Conservation (phyloP, 30 jellyfish, hydroid and myxozoan species). For the Pseudorhiza aurosa region DNA sequence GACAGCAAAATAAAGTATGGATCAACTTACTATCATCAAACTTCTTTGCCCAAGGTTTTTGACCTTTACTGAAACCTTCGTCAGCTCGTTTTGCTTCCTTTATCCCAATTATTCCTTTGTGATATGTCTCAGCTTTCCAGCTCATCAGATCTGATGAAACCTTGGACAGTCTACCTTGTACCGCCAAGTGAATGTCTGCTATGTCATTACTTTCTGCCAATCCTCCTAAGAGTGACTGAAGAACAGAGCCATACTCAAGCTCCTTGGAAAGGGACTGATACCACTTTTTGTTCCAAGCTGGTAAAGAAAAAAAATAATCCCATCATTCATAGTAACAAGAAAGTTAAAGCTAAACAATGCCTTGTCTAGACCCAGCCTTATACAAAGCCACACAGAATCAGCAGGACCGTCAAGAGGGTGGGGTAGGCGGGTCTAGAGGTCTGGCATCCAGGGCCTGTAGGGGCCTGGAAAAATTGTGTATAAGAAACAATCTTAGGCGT, state of each 20-base stretch:
- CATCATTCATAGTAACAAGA: too few relatives aligned
- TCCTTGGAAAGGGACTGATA: constrained; percentile 52
- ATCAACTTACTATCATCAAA: constrained; percentile 69
- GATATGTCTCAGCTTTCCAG: constrained; percentile 75
- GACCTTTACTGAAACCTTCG: constrained; percentile 86
- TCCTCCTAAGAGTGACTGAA: constrained; percentile 51
- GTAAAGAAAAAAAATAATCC: neutral
- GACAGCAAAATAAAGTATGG: neutral
- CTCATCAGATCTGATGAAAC: constrained; percentile 27
- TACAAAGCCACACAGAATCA: too few relatives aligned
- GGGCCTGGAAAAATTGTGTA: too few relatives aligned
- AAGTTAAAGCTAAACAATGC: too few relatives aligned
- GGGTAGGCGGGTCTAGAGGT: too few relatives aligned
- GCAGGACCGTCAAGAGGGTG: too few relatives aligned
- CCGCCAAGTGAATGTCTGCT: constrained; percentile 70
- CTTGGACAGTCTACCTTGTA: constrained; percentile 60
- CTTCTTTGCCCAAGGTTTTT: constrained; percentile 89
- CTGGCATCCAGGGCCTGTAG: too few relatives aligned
- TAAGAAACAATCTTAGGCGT: too few relatives aligned
- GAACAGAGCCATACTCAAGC: constrained; percentile 74
- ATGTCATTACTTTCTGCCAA: constrained; percentile 74
- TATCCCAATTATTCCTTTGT: constrained; percentile 62
- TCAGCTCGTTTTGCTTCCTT: constrained; percentile 86
- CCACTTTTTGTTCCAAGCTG: constrained; percentile 92
- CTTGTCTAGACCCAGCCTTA: too few relatives aligned